A percentile compares a stretch with the other conserved stretches of the same genome.
Evolutionary conservation across 2,797 vertebrate genomes (phyloP).

Genomic region (Coregonus suidteri): DNA sequence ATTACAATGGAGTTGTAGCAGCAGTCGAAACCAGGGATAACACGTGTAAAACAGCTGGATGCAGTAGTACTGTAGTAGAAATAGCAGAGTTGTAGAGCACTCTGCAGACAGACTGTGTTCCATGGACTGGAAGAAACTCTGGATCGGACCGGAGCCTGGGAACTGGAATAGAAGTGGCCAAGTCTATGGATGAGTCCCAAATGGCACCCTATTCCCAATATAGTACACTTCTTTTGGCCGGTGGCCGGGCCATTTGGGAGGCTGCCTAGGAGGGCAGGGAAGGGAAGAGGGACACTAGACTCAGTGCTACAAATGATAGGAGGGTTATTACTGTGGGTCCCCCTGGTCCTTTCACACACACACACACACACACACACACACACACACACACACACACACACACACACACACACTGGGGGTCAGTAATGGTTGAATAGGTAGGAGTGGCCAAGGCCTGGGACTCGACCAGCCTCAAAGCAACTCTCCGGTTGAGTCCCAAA

Average conservation of each 20-base stretch:
- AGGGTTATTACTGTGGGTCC: slow-evolving; percentile 66
- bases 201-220: background rate
- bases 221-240: background rate
- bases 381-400: no score
- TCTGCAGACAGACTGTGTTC: slow-evolving; percentile 19
- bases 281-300: slow-evolving; percentile 36
- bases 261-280: background rate
- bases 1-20: background rate
- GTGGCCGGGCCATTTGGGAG: slow-evolving; percentile 14
- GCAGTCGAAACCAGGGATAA: background rate
- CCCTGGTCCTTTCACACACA: slow-evolving; percentile 57
- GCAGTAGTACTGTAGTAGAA: slow-evolving; percentile 14
- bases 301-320: slow-evolving; percentile 50
- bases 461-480: slow-evolving; percentile 63
- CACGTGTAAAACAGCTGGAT: background rate
- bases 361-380: background rate
- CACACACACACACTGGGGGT: no score
- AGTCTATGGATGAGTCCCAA: slow-evolving; percentile 3
- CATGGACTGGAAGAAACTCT: slow-evolving; percentile 51
- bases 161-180: slow-evolving; percentile 33
- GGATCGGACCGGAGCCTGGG: slow-evolving; percentile 41
- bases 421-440: slow-evolving; percentile 79
- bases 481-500: slow-evolving; percentile 5
- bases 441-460: slow-evolving; percentile 72
- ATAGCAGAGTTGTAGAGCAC: background rate